Conservation (phyloP, 2,888 invertebrate genomes). For the Pheosia gnoma region DNA sequence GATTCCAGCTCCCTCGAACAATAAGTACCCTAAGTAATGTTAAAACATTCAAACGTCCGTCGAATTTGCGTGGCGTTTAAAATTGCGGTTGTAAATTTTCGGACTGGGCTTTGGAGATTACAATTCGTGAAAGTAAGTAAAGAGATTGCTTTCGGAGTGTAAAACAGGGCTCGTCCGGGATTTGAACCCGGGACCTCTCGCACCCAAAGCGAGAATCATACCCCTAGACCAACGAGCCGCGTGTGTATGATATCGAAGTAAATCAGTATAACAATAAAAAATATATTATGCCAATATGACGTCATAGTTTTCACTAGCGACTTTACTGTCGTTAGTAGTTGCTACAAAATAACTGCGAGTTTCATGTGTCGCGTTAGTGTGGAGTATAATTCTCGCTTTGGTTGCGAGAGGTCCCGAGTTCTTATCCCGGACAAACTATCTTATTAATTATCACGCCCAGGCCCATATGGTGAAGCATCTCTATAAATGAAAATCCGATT, state of each 20-base stretch:
- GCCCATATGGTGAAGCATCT: too few species aligned
- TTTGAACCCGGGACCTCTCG: slow-evolving; percentile 83
- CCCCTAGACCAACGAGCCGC: slow-evolving; percentile 81
- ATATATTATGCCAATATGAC: slow-evolving; percentile 17
- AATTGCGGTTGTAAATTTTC: slow-evolving; percentile 76
- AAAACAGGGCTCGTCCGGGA: slow-evolving; percentile 79
- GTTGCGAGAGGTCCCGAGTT: slow-evolving; percentile 80
- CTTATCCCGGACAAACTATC: slow-evolving; percentile 68
- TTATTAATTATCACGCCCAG: slow-evolving; percentile 13
- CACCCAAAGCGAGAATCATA: slow-evolving; percentile 82
- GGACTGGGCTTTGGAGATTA: slow-evolving; percentile 55
- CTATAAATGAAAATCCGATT: too few species aligned
- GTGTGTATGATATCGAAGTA: background rate
- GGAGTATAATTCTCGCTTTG: slow-evolving; percentile 82
- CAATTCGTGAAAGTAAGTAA: slow-evolving; percentile 57
- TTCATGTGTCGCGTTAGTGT: slow-evolving; percentile 78
- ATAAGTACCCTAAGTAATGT: slow-evolving; percentile 73
- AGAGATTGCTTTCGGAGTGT: slow-evolving; percentile 47
- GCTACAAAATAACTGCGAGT: background rate
- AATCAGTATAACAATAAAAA: background rate
- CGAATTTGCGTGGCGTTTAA: slow-evolving; percentile 53
- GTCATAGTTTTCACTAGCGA: background rate
- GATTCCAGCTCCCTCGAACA: slow-evolving; percentile 71
- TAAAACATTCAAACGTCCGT: slow-evolving; percentile 82
- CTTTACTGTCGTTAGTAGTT: background rate